These are phyloP conservation scores for Erythrocercus mccallii DNA, from an alignment of 2,113 vertebrate genomes.

Conservation along the genomic window DNA sequence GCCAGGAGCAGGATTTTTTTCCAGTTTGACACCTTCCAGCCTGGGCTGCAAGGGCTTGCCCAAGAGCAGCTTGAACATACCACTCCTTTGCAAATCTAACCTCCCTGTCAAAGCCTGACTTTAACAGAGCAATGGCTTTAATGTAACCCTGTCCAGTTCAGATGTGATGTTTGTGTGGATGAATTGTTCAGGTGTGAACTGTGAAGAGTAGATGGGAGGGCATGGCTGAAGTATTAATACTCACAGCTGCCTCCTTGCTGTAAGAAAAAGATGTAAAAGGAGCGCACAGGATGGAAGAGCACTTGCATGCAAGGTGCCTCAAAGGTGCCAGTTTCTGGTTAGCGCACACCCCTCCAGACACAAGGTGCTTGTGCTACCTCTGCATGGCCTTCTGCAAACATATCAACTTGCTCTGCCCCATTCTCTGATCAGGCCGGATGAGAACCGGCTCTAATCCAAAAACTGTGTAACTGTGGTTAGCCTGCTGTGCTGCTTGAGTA, in stretches of 20 bases:
- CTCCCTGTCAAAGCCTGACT: not conserved
- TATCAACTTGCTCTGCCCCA: not conserved
- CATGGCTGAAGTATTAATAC: not conserved
- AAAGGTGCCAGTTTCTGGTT: not conserved
- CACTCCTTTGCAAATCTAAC: not conserved
- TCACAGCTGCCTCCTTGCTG: not conserved
- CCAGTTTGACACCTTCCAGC: not conserved
- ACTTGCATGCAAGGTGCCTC: not conserved
- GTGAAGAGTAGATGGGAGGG: not conserved
- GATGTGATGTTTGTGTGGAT: not conserved
- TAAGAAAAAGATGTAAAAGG: not conserved
- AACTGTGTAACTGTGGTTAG: constrained; percentile 17
- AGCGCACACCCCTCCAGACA: not conserved
- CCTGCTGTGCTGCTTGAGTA: not conserved
- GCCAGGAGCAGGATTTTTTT: not conserved
- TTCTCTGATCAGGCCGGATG: not conserved
- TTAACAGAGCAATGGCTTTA: not conserved
- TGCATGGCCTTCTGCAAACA: not conserved
- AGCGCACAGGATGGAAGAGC: not conserved
- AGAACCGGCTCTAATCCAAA: not conserved
- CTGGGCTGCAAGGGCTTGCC: not conserved
- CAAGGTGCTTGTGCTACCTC: accelerated
- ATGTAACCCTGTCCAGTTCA: not conserved
- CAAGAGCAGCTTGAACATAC: not conserved
- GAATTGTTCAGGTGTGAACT: not conserved